Evolutionary conservation across 2,797 vertebrate genomes (phyloP), one percentile per base, ranked within the genome.

Genomic region (Tinamus major): DNA sequence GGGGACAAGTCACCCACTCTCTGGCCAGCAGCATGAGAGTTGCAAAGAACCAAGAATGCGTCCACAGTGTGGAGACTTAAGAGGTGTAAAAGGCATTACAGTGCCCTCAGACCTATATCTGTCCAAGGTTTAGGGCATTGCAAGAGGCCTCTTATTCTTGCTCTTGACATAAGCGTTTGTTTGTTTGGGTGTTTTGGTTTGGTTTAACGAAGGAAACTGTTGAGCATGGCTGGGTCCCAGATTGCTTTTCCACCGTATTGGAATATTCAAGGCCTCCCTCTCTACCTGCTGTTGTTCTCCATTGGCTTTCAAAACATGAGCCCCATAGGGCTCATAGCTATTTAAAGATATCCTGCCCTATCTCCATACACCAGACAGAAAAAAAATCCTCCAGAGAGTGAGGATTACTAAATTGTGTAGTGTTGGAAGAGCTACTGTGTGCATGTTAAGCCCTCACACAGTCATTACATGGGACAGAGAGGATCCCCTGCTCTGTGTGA

Each of bases 1-100:
- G 39, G 9, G 16, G 7, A 8, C n/a, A 13, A 39, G n/a, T 13
- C 46, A 33, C 5, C 21, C 8, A 17, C 13, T 19, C 0, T 0
- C 42, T 93, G 55, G 24, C n/a, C 48, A 67, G 46, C 19, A 77
- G 13, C 68, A n/a, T 23, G 35, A 85, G 37, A 17, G 13, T 21
- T 0, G 0, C 82, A 85, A 42, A 29, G 79, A 49, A 14, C 26
- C 4, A 10, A 31, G 55, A 35, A 56, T 26, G 10, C 3, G 2
- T 24, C 20, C 16, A 42, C 9, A 7, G 27, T 35, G 49, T 19
- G 39, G 24, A 11, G 16, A 44, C 33, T 62, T 71, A 0, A 2
- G 17, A 62, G 29, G 44, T 18, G 27, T 70, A 13, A 19, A 33
- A 19, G 10, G 35, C 20, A 8, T 20, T 41, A 44, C 31, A 20